Conservation (phyloP, 2,888 invertebrate genomes). For the Eretmocerus hayati region DNA sequence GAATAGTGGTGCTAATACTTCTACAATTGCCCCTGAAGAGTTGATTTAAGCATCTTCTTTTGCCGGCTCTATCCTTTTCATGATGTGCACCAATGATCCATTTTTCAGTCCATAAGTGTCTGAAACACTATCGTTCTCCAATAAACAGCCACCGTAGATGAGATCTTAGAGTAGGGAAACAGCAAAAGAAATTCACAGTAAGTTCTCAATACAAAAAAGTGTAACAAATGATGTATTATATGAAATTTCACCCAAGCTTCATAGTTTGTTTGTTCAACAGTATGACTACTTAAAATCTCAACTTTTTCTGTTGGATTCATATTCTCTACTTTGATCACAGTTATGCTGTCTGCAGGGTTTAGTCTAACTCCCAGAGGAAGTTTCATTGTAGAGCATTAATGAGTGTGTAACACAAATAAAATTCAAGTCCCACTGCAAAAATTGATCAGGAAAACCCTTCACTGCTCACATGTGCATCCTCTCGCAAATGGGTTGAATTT, state of each 20-base stretch:
- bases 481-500: no score
- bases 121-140: constrained; percentile 58
- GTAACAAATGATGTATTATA: not conserved
- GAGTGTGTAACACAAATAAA: no score
- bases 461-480: no score
- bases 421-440: no score
- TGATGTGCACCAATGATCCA: constrained; percentile 53
- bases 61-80: constrained; percentile 43
- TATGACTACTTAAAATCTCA: constrained; percentile 53
- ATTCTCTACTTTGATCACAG: constrained; percentile 55
- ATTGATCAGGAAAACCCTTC: no score
- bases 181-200: no score
- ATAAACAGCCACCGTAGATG: constrained; percentile 63
- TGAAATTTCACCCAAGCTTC: constrained; percentile 52
- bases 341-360: constrained; percentile 48
- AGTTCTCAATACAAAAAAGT: not conserved
- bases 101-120: constrained; percentile 56
- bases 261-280: constrained; percentile 53
- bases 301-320: constrained; percentile 58
- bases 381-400: no score
- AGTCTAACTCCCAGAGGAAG: constrained; percentile 50
- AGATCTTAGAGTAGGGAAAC: constrained; percentile 56
- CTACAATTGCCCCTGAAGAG: constrained; percentile 56
- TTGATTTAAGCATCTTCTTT: not conserved
- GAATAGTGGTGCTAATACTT: constrained; percentile 58